A percentile compares a stretch with the other conserved stretches of the same genome.
Evolutionary conservation across 2,888 invertebrate species (phyloP).

Genomic region (Melikaiella ostensackeni): DNA sequence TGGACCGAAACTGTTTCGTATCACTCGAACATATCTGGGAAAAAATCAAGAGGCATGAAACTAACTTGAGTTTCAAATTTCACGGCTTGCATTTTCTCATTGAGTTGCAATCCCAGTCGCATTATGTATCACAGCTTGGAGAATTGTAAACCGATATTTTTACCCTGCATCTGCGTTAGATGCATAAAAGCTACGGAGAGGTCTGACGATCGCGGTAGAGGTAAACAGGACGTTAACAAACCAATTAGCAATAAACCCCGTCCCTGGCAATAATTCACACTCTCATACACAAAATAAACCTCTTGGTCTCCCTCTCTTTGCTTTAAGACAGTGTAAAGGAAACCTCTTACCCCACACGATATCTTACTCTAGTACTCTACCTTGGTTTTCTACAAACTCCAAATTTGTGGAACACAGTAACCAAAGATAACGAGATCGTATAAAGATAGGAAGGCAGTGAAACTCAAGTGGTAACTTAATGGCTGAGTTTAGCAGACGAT

Average conservation of each 20-base stretch:
- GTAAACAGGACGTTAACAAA: conserved; percentile 71
- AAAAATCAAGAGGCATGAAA: conserved; percentile 24
- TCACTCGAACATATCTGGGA: conserved; percentile 4
- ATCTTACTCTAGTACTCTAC: not conserved
- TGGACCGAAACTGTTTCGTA: conserved; percentile 19
- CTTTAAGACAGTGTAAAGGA: not conserved
- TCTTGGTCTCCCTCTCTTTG: not conserved
- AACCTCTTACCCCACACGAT: not conserved
- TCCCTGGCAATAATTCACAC: conserved; percentile 66
- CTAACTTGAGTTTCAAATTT: conserved; percentile 26
- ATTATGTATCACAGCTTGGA: no score
- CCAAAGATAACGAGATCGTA: conserved; percentile 54
- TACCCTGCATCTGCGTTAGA: conserved; percentile 12
- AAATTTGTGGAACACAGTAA: not conserved
- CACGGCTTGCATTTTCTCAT: conserved; percentile 23
- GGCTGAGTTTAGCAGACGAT: not conserved
- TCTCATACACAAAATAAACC: conserved; percentile 49
- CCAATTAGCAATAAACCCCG: conserved; percentile 74
- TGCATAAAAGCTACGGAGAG: conserved; percentile 7
- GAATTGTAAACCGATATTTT: conserved; percentile 17
- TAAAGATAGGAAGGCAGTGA: conserved; percentile 46
- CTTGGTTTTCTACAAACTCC: not conserved
- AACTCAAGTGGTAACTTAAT: not conserved
- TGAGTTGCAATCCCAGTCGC: conserved; percentile 5
- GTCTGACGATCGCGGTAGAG: conserved; percentile 48